These are phyloP conservation scores for Meleagris gallopavo DNA, from an alignment of 2,113 vertebrate species.

Conservation along the genomic window DNA sequence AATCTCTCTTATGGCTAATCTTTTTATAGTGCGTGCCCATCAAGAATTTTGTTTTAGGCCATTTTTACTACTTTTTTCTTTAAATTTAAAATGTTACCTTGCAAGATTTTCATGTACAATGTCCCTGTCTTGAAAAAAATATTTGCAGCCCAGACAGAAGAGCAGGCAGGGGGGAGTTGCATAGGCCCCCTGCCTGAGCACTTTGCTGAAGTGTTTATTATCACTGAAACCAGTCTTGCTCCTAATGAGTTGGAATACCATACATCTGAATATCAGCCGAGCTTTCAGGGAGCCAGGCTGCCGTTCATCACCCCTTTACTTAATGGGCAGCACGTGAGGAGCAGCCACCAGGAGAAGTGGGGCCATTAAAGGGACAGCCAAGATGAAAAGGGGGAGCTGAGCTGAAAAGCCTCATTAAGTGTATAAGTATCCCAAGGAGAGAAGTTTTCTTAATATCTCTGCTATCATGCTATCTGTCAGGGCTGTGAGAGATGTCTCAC, in stretches of 20 bases:
- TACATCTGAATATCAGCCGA: background rate
- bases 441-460: background rate
- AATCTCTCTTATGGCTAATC: background rate
- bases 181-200: background rate
- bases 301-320: slow-evolving; percentile 6
- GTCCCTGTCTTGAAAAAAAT: background rate
- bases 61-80: background rate
- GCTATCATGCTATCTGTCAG: background rate
- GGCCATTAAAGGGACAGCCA: slow-evolving; percentile 10
- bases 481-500: background rate
- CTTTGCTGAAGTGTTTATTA: background rate
- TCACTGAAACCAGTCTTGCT: background rate
- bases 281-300: background rate
- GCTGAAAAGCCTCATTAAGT: slow-evolving; percentile 32
- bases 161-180: background rate
- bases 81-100: background rate
- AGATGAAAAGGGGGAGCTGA: background rate
- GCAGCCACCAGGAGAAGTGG: background rate
- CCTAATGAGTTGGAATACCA: background rate
- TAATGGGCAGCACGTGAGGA: slow-evolving; percentile 12
- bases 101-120: background rate
- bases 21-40: background rate
- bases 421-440: slow-evolving; percentile 27
- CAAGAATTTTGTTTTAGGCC: rapidly evolving
- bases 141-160: background rate